A percentile compares a stretch with the other conserved stretches of the same genome.
phyloP scores from a whole-genome alignment of 2,113 vertebrate species.

The Butastur rufipennis region DNA sequence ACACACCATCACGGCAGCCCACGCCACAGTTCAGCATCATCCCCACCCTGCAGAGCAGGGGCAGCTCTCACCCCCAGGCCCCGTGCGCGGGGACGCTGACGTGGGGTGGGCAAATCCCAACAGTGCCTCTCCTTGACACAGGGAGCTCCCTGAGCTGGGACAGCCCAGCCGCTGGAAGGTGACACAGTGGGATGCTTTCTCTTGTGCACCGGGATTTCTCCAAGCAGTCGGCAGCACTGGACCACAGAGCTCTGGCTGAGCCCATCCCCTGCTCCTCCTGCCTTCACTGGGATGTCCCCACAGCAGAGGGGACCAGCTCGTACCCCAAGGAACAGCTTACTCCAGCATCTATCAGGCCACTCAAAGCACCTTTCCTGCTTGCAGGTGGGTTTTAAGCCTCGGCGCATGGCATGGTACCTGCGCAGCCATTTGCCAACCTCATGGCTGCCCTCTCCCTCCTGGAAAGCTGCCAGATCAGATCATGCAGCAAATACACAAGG shows the following conservation, averaged over 20 bases:
- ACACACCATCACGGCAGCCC: neutral
- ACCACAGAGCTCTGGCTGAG: neutral
- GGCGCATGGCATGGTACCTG: accelerated
- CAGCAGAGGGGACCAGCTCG: neutral
- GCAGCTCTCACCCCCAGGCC: neutral
- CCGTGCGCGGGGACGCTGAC: accelerated
- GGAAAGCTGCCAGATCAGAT: neutral
- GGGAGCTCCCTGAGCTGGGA: no score
- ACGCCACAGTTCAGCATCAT: neutral
- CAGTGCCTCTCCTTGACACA: neutral
- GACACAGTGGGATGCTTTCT: neutral
- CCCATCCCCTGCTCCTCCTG: neutral
- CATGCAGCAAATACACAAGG: neutral
- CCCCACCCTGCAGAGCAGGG: neutral
- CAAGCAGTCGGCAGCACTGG: accelerated
- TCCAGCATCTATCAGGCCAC: neutral
- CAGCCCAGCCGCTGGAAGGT: neutral
- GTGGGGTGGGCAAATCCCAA: neutral
- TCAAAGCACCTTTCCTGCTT: neutral
- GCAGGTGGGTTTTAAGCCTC: neutral
- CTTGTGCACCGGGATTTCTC: neutral
- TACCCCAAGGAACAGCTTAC: neutral
- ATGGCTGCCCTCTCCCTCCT: neutral
- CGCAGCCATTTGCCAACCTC: neutral
- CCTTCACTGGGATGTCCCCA: neutral